A percentile compares a stretch with the other conserved stretches of the same genome.
Evolutionary conservation across 2,888 invertebrate species (phyloP).

Genomic region (Ptycholaimellus sp.): DNA sequence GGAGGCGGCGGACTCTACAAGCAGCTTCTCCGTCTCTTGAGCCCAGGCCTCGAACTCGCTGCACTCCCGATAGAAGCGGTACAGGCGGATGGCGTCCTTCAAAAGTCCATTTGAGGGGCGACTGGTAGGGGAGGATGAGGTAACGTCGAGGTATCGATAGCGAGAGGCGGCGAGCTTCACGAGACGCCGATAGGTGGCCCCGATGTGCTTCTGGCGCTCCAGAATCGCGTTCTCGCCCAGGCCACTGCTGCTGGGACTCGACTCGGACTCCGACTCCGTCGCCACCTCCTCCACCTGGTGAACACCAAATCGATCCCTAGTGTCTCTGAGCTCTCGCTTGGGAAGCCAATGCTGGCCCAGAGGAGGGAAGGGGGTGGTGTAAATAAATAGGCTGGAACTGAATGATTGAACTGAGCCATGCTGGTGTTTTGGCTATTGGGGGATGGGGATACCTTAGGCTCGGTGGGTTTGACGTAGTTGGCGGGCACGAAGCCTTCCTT

Average conservation of each 20-base stretch:
- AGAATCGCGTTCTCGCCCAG: conserved; percentile 10
- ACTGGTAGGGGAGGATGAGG: conserved; percentile 28
- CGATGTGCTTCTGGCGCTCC: conserved; percentile 18
- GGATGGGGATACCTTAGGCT: too few species aligned
- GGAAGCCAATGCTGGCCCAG: background rate
- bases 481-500: conserved; percentile 77
- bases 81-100: conserved; percentile 70
- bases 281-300: conserved; percentile 7
- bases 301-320: background rate
- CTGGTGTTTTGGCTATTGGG: too few species aligned
- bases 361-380: too few species aligned
- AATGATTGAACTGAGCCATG: too few species aligned
- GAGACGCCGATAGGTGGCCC: conserved; percentile 43
- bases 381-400: too few species aligned
- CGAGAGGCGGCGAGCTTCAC: conserved; percentile 41
- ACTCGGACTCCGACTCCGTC: conserved; percentile 10
- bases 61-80: conserved; percentile 79
- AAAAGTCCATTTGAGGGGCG: conserved; percentile 58
- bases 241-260: background rate
- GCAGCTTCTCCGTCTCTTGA: conserved; percentile 67
- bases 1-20: conserved; percentile 52
- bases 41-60: conserved; percentile 95
- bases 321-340: too few species aligned
- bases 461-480: conserved; percentile 61
- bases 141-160: background rate